Base-by-base conservation (phyloP, 1,140 invertebrate species). In the Dendroctonus valens region DNA sequence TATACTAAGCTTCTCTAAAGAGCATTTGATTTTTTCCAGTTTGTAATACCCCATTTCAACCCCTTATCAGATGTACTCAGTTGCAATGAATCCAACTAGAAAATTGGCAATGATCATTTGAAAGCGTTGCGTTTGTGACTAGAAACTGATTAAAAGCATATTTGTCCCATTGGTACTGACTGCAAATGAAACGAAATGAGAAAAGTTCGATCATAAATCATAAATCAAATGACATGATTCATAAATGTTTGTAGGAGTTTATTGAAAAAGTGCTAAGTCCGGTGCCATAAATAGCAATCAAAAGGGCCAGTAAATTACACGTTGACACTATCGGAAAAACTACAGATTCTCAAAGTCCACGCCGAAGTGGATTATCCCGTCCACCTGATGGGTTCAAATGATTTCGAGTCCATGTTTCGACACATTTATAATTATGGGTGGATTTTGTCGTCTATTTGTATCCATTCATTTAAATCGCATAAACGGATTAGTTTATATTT, bases 201-300 rank as follows among this genome's bases (percentile, higher is more conserved):
- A 65, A 65, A 65, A 65, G 52, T 65, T 63, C 12, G 60, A 7
- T 48, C 41, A 26, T 65, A 55, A 57, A 57, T 57, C 52, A 65
- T 60, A 57, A 65, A 65, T 55, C 62, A 65, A 53, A 57, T 53
- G 62, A 58, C 62, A 65, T 65, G 65, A 61, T 70, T 70, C 65
- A 62, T 62, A 70, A 70, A 70, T 72, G 71, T 72, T 67, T 50
- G 42, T 59, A 57, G 41, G 60, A 70, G 59, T 66, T 70, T 71
- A 72, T 71, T 70, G 69, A 72, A 72, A 72, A 72, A 72, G 53
- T 69, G 65, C 67, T 68, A 59, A 71, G 67, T 65, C 70, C 67
- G 52, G 67, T 67, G 67, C 66, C 69, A 73, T 73, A 72, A 70
- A 70, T 73, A 73, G 70, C 69, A 73, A 74, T 74, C 73, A 73